A percentile compares a stretch with the other conserved stretches of the same genome.
These are phyloP conservation scores for Drosophila anceps DNA, from an alignment of 2,888 invertebrate genomes.

Conservation along the genomic window DNA sequence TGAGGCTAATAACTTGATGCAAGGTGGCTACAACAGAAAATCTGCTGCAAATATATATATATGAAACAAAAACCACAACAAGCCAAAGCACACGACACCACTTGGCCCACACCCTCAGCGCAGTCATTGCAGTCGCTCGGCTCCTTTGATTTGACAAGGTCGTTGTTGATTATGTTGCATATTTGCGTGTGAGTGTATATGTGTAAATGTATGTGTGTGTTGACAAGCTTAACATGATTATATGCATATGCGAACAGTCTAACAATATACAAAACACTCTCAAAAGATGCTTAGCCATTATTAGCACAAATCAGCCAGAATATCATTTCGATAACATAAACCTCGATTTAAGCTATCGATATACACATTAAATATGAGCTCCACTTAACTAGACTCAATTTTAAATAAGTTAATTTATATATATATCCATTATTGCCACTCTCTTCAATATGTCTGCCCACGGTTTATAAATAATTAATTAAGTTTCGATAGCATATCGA, in stretches of 20 bases:
- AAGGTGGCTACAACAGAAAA: not conserved
- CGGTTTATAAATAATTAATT: not conserved
- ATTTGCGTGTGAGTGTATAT: not conserved
- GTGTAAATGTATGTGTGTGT: not conserved
- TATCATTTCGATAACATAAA: no score
- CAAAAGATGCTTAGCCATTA: no score
- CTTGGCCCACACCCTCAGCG: not conserved
- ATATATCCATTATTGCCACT: no score
- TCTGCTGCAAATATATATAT: slow-evolving; percentile 1
- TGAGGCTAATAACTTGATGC: slow-evolving; percentile 34
- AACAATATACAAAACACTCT: not conserved
- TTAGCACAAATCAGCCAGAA: no score
- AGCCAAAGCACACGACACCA: not conserved
- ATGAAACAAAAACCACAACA: slow-evolving; percentile 15
- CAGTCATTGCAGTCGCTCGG: slow-evolving; percentile 27
- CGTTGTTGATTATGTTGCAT: slow-evolving; percentile 64
- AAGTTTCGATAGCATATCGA: no score
- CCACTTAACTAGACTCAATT: not conserved
- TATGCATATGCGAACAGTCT: not conserved
- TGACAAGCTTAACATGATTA: not conserved
- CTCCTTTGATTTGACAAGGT: slow-evolving; percentile 70
- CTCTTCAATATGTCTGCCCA: not conserved
- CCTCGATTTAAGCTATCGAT: not conserved
- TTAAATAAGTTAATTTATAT: not conserved
- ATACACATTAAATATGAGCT: not conserved